Conservation (phyloP, 2,888 invertebrate genomes). For the Cecidostiba fungosa region DNA sequence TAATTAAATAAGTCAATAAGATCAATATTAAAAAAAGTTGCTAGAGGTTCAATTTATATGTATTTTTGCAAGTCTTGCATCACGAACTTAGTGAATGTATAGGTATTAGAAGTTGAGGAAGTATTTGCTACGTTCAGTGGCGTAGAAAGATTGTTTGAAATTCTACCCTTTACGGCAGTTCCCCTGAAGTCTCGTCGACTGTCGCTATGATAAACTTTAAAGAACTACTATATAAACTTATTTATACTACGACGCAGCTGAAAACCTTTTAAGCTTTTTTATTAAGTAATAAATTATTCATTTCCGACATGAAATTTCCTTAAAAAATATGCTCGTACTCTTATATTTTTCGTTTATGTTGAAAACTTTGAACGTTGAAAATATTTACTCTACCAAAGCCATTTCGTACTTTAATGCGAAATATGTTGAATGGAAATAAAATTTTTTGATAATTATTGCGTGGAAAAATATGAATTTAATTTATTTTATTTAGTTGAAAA, state of each 20-base stretch:
- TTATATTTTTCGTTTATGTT: not conserved
- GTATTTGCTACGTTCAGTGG: constrained; percentile 48
- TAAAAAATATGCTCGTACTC: not conserved
- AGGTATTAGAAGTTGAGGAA: constrained; percentile 45
- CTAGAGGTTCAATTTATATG: constrained; percentile 29
- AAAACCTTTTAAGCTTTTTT: constrained; percentile 41
- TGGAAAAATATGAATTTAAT: too few relatives aligned
- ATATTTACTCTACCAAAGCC: too few relatives aligned
- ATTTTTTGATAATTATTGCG: too few relatives aligned
- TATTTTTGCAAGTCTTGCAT: constrained; percentile 2
- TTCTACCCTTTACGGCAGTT: constrained; percentile 55
- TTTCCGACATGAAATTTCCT: constrained; percentile 26
- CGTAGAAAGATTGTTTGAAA: constrained; percentile 58
- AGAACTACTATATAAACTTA: constrained; percentile 53
- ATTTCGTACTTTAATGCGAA: too few relatives aligned
- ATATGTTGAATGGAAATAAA: too few relatives aligned
- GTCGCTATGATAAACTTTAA: constrained; percentile 49
- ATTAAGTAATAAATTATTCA: constrained; percentile 43
- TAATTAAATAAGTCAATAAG: not conserved
- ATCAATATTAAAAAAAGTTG: constrained; percentile 46
- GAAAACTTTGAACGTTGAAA: not conserved
- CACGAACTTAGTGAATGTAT: constrained; percentile 30
- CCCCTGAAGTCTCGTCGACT: constrained; percentile 17
- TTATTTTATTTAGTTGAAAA: too few relatives aligned
- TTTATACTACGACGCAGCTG: constrained; percentile 18